phyloP scores from a whole-genome alignment of 2,113 vertebrate genomes.

The Hydrochoerus hydrochaeris region DNA sequence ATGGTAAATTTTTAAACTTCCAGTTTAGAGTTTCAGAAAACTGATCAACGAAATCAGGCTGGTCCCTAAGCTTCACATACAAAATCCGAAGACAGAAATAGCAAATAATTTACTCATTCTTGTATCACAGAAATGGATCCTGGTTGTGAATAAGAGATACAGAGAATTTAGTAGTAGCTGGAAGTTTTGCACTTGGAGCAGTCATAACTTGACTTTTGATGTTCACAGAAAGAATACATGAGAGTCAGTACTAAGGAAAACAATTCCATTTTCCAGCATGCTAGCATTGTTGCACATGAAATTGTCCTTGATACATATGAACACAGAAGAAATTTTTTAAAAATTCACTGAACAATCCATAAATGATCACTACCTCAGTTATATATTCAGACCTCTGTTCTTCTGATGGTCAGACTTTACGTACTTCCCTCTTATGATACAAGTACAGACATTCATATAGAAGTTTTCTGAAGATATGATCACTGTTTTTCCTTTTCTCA shows the following conservation, averaged over 20 bases:
- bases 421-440: background rate
- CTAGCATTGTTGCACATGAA: background rate
- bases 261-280: background rate
- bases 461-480: background rate
- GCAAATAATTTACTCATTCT: background rate
- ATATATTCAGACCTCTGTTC: background rate
- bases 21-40: slow-evolving; percentile 56
- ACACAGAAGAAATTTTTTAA: no score
- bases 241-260: background rate
- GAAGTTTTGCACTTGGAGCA: no score
- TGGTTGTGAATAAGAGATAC: background rate
- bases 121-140: background rate
- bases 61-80: background rate
- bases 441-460: background rate
- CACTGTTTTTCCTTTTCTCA: background rate
- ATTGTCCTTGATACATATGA: accelerated
- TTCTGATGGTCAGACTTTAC: background rate
- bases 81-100: background rate
- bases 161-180: accelerated
- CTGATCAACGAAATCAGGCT: background rate
- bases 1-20: slow-evolving; percentile 10
- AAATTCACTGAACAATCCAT: background rate
- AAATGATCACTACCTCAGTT: no score
- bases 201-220: background rate
- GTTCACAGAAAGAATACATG: background rate